Evolutionary conservation across 1,140 invertebrate species (phyloP), one percentile per base, ranked within the genome.

Genomic region (Trichonephila inaurata): DNA sequence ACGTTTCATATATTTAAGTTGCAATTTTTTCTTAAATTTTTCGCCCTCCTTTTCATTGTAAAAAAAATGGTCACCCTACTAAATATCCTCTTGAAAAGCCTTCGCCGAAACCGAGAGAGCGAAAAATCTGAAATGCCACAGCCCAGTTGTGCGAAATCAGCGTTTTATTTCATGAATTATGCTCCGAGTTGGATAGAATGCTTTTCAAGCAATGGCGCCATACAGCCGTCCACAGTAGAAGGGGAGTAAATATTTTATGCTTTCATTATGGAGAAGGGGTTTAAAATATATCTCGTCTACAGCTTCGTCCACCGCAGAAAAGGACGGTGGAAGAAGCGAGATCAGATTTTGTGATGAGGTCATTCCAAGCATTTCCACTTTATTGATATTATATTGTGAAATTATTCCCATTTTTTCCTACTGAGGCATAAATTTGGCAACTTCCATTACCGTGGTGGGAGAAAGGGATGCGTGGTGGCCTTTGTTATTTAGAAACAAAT

Each of bases 101-200:
- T 51, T 51, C 5, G 4, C 51, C 51, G 0, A 51, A 51, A 64
- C 21, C 64, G n/a, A 66, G 64, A n/a, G 19, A 61, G 12, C 51
- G 83, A 61, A 86, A 86, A 86, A 86, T 86, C n/a, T 24, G 51
- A 18, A 61, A 24, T 61, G 58, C 58, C 83, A 24, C 28, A 33
- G 87, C 21, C 44, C 19, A 7, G 21, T 86, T 60, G 40, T 83
- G 91, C 91, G 33, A 92, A 92, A 86, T 92, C 91, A 92, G 91
- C 91, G 83, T 92, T 92, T 92, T 92, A 92, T 87, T 69, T 85
- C 64, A 86, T 92, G 91, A 92, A 92, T 92, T 85, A 92, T 87
- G 91, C 60, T 61, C 62, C 28, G 19, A 28, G 33, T 51, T 8
- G 10, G 18, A 61, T 77, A 77, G 88, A 90, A 90, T 33, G 58